Conservation (phyloP, 2,888 invertebrate genomes). For the Drosophila paramelanica region DNA sequence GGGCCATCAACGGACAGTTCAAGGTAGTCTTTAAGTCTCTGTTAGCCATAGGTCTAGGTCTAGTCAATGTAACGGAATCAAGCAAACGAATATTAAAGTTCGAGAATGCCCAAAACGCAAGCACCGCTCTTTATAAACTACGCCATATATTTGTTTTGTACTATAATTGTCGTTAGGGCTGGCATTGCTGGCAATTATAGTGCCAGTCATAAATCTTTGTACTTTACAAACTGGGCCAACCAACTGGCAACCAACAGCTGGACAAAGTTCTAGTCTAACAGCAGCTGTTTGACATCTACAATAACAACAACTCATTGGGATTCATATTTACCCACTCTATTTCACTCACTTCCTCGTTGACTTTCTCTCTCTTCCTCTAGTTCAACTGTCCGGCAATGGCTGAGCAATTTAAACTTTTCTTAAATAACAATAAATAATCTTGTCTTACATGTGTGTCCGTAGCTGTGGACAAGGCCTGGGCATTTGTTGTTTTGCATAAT, state of each 20-base stretch:
- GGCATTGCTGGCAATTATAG: conserved; percentile 24
- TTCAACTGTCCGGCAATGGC: conserved; percentile 3
- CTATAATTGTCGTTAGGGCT: background rate
- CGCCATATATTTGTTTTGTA: background rate
- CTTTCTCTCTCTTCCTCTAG: background rate
- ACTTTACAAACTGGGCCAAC: conserved; percentile 37
- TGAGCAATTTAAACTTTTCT: conserved; percentile 62
- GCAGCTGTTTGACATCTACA: conserved; percentile 34
- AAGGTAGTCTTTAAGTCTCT: conserved; percentile 23
- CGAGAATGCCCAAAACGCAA: conserved; percentile 36
- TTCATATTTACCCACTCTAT: conserved; percentile 8
- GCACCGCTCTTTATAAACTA: conserved; percentile 1
- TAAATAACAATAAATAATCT: conserved; percentile 60
- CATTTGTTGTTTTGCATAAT: conserved; percentile 28
- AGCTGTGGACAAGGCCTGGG: conserved; percentile 19
- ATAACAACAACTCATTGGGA: conserved; percentile 15
- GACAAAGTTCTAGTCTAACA: conserved; percentile 39
- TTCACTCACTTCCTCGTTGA: background rate
- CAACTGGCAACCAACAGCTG: conserved; percentile 29
- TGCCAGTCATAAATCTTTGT: conserved; percentile 47
- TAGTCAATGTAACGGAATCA: conserved; percentile 64
- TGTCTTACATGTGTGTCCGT: conserved; percentile 52
- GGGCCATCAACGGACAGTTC: conserved; percentile 8
- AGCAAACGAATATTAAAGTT: conserved; percentile 81
- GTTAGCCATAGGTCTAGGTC: conserved; percentile 55